Evolutionary conservation across 1,140 invertebrate genomes (phyloP).

Genomic region (Wasmannia auropunctata): DNA sequence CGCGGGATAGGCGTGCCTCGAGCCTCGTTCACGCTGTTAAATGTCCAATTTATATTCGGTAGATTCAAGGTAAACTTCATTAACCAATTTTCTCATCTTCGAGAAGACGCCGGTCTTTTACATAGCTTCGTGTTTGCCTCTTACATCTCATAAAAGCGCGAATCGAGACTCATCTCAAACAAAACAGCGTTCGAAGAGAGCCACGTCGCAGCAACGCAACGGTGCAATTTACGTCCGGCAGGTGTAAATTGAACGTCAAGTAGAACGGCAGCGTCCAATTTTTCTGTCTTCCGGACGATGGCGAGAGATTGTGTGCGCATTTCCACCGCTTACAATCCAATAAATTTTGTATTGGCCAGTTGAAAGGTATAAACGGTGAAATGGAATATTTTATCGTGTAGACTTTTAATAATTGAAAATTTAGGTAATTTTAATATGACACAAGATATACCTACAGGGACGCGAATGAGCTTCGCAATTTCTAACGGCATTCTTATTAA

Average conservation of each 20-base stretch:
- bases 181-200: slow-evolving; percentile 12
- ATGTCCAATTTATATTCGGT: slow-evolving; percentile 47
- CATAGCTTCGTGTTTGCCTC: slow-evolving; percentile 21
- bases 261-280: slow-evolving; percentile 27
- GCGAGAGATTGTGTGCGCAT: background rate
- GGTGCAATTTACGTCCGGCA: slow-evolving; percentile 30
- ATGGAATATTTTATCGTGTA: background rate
- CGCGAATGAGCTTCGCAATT: background rate
- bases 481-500: background rate
- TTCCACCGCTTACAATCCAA: background rate
- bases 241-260: slow-evolving; percentile 49
- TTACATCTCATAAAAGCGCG: slow-evolving; percentile 26
- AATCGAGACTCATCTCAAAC: slow-evolving; percentile 16
- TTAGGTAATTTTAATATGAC: background rate
- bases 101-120: background rate
- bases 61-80: slow-evolving; percentile 34
- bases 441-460: background rate
- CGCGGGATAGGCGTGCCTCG: background rate
- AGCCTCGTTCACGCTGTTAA: slow-evolving; percentile 31
- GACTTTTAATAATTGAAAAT: background rate
- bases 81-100: slow-evolving; percentile 34
- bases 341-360: background rate
- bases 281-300: background rate
- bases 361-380: background rate
- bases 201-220: slow-evolving; percentile 11